Conservation (phyloP, 2,113 vertebrate species). For the Alethe diademata region DNA sequence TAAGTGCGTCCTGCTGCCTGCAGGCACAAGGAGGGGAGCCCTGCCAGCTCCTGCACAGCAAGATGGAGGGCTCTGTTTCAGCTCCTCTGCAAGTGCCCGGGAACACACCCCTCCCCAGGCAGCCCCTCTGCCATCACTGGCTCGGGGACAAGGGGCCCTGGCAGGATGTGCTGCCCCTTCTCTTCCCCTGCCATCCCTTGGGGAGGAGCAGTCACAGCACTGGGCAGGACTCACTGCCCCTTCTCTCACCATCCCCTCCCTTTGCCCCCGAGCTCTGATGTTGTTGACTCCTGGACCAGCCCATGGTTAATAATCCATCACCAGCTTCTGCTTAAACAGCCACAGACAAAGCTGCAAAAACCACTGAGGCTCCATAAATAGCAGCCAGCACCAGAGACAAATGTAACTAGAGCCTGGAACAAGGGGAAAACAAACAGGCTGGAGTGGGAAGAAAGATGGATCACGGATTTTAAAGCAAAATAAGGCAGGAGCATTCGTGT, state of each 20-base stretch:
- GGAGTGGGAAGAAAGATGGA: neutral
- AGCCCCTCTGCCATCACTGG: neutral
- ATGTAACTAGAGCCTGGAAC: neutral
- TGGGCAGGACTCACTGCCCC: neutral
- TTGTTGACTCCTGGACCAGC: neutral
- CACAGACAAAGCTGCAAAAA: neutral
- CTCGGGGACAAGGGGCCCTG: neutral
- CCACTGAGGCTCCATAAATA: neutral
- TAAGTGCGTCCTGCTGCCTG: slow-evolving; percentile 33
- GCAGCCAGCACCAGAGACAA: neutral
- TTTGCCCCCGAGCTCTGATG: neutral
- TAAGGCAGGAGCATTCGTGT: neutral
- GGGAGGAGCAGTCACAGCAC: neutral
- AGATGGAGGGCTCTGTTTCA: slow-evolving; percentile 38
- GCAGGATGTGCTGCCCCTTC: neutral
- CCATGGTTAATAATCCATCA: neutral
- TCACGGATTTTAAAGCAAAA: neutral
- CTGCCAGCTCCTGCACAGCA: slow-evolving; percentile 29
- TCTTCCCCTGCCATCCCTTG: neutral
- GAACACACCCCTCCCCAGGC: neutral
- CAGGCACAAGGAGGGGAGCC: neutral
- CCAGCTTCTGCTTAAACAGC: neutral
- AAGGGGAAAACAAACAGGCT: slow-evolving; percentile 18
- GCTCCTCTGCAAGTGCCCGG: neutral
- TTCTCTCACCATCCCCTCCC: neutral